Percentiles rank a stretch among this genome's conserved stretches.
These are phyloP conservation scores for Anthoscopus minutus DNA, from an alignment of 2,113 vertebrate species.

Conservation along the genomic window DNA sequence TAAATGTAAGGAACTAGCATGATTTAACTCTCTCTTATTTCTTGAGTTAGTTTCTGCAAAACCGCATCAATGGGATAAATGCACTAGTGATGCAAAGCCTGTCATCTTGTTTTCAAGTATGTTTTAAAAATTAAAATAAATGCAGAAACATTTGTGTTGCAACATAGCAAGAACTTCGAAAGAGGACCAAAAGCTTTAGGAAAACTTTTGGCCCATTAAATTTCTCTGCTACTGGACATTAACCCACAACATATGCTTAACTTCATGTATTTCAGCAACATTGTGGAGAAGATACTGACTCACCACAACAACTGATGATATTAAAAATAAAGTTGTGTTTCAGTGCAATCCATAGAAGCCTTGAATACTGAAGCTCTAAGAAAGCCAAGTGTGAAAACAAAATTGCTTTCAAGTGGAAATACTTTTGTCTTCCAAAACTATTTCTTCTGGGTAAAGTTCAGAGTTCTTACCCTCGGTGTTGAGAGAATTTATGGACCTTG, in stretches of 20 bases:
- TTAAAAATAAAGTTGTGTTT: background rate
- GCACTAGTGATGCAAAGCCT: background rate
- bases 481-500: constrained; percentile 3
- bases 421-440: background rate
- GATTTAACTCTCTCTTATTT: background rate
- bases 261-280: background rate
- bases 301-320: too few species aligned
- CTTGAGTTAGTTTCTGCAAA: background rate
- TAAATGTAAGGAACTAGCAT: background rate
- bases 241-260: background rate
- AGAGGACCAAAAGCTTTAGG: background rate
- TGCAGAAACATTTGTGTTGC: background rate
- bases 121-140: background rate
- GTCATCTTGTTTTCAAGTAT: background rate
- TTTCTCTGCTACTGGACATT: background rate
- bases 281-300: background rate
- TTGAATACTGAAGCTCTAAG: background rate
- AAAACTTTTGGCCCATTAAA: background rate
- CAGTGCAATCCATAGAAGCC: background rate
- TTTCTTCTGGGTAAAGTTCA: background rate
- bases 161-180: background rate
- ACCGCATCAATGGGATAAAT: accelerated
- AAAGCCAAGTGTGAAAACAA: background rate
- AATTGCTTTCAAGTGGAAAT: background rate
- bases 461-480: background rate